A percentile compares a stretch with the other conserved stretches of the same genome.
Conservation (phyloP, 2,888 invertebrate species). For the Mesochorus sp. region DNA sequence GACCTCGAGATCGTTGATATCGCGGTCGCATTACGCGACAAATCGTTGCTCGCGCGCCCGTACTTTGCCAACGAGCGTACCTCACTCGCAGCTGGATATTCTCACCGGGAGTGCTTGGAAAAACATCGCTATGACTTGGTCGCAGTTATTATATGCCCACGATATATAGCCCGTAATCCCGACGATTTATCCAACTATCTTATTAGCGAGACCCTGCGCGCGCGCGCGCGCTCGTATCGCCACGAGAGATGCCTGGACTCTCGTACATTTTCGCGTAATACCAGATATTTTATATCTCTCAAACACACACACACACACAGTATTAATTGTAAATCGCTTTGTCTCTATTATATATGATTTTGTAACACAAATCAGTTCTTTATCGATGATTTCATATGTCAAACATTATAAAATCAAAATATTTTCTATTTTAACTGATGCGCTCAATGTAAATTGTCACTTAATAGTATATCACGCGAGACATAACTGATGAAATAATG, state of each 20-base stretch:
- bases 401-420: too few species aligned
- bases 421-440: too few species aligned
- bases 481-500: too few species aligned
- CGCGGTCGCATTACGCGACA: conserved; percentile 76
- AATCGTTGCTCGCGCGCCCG: conserved; percentile 67
- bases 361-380: too few species aligned
- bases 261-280: conserved; percentile 26
- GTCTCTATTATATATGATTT: too few species aligned
- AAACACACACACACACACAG: neutral
- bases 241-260: neutral
- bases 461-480: too few species aligned
- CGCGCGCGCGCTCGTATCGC: conserved; percentile 5
- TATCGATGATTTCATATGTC: too few species aligned
- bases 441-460: too few species aligned
- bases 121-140: conserved; percentile 21
- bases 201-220: conserved; percentile 27
- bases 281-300: conserved; percentile 24
- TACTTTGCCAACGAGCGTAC: neutral
- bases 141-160: neutral
- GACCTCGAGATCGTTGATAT: conserved; percentile 78
- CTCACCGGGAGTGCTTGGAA: conserved; percentile 26
- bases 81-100: conserved; percentile 51
- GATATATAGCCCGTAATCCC: conserved; percentile 43
- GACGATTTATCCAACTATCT: conserved; percentile 56
- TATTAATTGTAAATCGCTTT: too few species aligned